Evolutionary conservation across 2,888 invertebrate species (phyloP).

Genomic region (Chrysotoxum bicinctum): DNA sequence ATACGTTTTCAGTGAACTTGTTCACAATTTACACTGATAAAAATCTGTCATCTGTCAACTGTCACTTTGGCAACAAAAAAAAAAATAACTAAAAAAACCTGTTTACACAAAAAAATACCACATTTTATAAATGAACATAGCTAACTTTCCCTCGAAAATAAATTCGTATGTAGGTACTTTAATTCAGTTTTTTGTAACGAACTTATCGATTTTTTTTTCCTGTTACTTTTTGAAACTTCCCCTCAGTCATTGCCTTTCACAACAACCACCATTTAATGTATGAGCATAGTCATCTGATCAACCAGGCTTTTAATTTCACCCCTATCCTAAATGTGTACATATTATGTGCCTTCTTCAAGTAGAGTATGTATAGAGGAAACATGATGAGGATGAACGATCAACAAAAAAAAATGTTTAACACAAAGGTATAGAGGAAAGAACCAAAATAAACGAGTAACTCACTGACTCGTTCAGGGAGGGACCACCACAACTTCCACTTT

Average conservation of each 20-base stretch:
- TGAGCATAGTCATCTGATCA: conserved; percentile 55
- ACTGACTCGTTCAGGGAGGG: conserved; percentile 45
- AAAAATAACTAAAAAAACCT: conserved; percentile 50
- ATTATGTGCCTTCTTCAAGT: conserved; percentile 14
- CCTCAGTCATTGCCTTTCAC: conserved; percentile 45
- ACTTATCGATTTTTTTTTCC: conserved; percentile 62
- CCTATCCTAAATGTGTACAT: conserved; percentile 42
- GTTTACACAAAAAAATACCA: conserved; percentile 21
- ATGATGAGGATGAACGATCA: conserved; percentile 54
- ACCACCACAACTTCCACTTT: conserved; percentile 47
- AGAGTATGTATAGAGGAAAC: conserved; percentile 48
- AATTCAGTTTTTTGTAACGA: conserved; percentile 62
- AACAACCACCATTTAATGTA: conserved; percentile 60
- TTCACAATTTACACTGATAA: conserved; percentile 57
- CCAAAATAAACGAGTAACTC: conserved; percentile 55
- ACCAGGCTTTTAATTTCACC: conserved; percentile 69
- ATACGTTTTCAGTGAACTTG: conserved; percentile 43
- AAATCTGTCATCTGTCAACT: conserved; percentile 51
- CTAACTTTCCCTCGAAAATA: neutral
- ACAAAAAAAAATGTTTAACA: conserved; percentile 6
- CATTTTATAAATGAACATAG: neutral
- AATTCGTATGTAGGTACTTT: neutral
- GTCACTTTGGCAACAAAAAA: conserved; percentile 19
- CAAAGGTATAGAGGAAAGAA: conserved; percentile 33
- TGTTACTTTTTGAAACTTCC: conserved; percentile 45